A percentile compares a stretch with the other conserved stretches of the same genome.
Evolutionary conservation across 1,140 invertebrate genomes (phyloP).

Genomic region (Diachasmimorpha longicaudata): DNA sequence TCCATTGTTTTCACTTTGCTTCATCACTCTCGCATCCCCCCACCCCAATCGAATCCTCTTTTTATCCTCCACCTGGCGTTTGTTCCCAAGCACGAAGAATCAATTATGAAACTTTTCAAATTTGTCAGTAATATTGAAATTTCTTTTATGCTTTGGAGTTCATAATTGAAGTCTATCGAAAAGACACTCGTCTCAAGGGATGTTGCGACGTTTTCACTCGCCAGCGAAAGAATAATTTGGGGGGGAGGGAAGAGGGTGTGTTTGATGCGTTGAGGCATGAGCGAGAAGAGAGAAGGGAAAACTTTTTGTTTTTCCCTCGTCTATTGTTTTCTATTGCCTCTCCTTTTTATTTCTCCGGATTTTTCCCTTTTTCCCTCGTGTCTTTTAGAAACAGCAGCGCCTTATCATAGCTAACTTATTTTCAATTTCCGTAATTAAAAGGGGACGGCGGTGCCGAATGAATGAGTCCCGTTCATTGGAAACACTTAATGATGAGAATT

Average conservation of each 20-base stretch:
- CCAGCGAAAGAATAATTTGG: conserved; percentile 26
- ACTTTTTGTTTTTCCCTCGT: conserved; percentile 61
- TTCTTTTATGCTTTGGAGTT: conserved; percentile 59
- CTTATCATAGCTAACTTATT: conserved; percentile 49
- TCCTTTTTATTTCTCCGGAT: conserved; percentile 6
- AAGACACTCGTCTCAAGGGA: conserved; percentile 34
- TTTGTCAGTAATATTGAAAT: conserved; percentile 65
- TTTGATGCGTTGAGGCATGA: conserved; percentile 31
- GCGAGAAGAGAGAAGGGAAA: conserved; percentile 20
- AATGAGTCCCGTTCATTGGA: too few species aligned
- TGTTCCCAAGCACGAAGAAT: conserved; percentile 53
- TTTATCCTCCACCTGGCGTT: conserved; percentile 30
- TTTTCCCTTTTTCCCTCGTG: conserved; percentile 21
- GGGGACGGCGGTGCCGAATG: too few species aligned
- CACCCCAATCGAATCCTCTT: conserved; percentile 15
- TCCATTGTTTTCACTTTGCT: conserved; percentile 14
- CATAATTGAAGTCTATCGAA: conserved; percentile 63
- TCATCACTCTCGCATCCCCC: conserved; percentile 10
- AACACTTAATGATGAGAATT: too few species aligned
- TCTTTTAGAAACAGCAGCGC: conserved; percentile 25
- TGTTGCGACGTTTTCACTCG: conserved; percentile 23
- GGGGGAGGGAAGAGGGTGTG: conserved; percentile 23
- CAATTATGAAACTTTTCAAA: conserved; percentile 65
- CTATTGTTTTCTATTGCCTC: conserved; percentile 58
- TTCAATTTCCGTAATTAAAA: conserved; percentile 46